Evolutionary conservation across 2,888 invertebrate genomes (phyloP).

Genomic region (Leptinotarsa juncta): DNA sequence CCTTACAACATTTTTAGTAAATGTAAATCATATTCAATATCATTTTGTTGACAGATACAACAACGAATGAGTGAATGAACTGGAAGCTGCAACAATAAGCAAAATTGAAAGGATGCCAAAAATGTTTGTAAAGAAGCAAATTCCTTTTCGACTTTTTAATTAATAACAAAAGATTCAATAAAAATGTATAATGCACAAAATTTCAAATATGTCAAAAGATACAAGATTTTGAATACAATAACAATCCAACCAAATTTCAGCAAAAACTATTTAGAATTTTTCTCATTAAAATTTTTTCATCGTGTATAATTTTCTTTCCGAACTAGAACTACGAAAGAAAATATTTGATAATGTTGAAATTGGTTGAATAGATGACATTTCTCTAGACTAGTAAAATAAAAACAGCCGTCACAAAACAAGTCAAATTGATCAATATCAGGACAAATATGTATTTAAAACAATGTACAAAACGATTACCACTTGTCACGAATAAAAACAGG

Average conservation of each 20-base stretch:
- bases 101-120: slow-evolving; percentile 3
- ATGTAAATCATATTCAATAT: background rate
- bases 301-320: background rate
- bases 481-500: slow-evolving; percentile 42
- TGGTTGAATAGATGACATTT: slow-evolving; percentile 16
- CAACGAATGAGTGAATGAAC: slow-evolving; percentile 5
- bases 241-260: slow-evolving; percentile 10
- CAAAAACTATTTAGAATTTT: background rate
- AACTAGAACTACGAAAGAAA: background rate
- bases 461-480: slow-evolving; percentile 23
- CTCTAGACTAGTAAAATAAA: slow-evolving; percentile 16
- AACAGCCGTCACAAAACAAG: slow-evolving; percentile 9
- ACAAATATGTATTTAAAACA: slow-evolving; percentile 2
- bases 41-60: background rate
- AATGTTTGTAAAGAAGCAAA: slow-evolving; percentile 26
- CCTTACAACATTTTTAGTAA: slow-evolving; percentile 18
- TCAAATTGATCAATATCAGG: slow-evolving; percentile 4
- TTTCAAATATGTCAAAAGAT: background rate
- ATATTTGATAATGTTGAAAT: slow-evolving; percentile 7
- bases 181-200: background rate
- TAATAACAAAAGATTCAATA: background rate
- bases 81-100: slow-evolving; percentile 24
- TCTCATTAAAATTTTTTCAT: background rate
- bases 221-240: slow-evolving; percentile 4
- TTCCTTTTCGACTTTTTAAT: background rate